Evolutionary conservation across 2,888 invertebrate species (phyloP).

Genomic region (Arge pagana): DNA sequence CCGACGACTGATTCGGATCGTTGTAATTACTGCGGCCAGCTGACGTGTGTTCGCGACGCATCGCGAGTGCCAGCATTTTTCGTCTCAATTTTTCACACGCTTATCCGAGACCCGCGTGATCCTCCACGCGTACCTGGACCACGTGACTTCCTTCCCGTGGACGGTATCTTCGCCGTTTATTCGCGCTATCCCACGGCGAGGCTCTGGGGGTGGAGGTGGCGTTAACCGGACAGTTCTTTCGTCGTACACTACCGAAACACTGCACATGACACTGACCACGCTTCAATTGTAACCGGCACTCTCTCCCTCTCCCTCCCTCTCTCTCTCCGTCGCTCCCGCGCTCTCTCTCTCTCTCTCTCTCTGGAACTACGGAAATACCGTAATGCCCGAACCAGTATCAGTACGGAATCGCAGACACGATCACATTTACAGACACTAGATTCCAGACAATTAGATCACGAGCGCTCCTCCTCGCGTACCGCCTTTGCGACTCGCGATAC

Average conservation of each 20-base stretch:
- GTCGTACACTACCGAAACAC: conserved; percentile 19
- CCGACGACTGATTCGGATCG: conserved; percentile 50
- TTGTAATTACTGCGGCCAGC: conserved; percentile 55
- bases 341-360: conserved; percentile 26
- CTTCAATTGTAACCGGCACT: conserved; percentile 11
- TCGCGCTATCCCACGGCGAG: not conserved
- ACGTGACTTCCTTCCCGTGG: too few species aligned
- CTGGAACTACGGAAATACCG: not conserved
- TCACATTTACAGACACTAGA: conserved; percentile 12
- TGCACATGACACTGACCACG: conserved; percentile 20
- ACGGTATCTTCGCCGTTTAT: not conserved
- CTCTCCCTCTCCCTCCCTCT: conserved; percentile 18
- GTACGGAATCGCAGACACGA: too few species aligned
- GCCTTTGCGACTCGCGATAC: too few species aligned
- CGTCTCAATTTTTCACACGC: conserved; percentile 43
- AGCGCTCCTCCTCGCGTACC: too few species aligned
- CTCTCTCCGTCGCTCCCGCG: conserved; percentile 25
- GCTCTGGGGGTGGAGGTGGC: conserved; percentile 17
- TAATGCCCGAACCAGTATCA: not conserved
- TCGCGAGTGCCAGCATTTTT: conserved; percentile 57
- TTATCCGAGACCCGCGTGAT: conserved; percentile 38
- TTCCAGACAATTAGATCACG: too few species aligned
- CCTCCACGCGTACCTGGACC: conserved; percentile 1
- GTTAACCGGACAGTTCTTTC: conserved; percentile 18
- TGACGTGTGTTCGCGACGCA: conserved; percentile 57